Evolutionary conservation across 2,113 vertebrate species (phyloP).

Genomic region (Psammodynastes pulverulentus): DNA sequence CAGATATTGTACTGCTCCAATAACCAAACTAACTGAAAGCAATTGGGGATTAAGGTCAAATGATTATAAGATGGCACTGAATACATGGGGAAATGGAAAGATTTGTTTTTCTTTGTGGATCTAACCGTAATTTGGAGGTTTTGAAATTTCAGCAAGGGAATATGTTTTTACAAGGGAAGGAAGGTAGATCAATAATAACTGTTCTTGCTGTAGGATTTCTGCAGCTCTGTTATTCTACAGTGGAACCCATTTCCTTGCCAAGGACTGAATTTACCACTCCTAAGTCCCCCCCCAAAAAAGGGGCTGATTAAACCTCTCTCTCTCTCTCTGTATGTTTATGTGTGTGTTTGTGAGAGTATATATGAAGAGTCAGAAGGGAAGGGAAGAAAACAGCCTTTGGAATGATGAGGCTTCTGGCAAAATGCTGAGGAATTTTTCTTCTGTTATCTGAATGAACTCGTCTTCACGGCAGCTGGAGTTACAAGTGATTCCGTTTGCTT

Average conservation of each 20-base stretch:
- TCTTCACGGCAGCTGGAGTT: neutral
- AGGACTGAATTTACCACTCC: neutral
- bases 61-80: neutral
- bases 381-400: neutral
- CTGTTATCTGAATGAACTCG: neutral
- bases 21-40: neutral
- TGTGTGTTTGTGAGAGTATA: neutral
- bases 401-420: neutral
- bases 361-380: neutral
- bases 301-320: neutral
- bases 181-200: neutral
- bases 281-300: neutral
- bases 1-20: neutral
- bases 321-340: neutral
- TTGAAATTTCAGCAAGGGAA: neutral
- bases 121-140: neutral
- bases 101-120: neutral
- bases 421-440: neutral
- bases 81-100: neutral
- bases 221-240: neutral
- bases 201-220: neutral
- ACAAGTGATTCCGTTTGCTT: neutral
- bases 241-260: neutral
- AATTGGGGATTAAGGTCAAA: neutral
- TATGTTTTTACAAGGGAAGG: neutral